Evolutionary conservation across 2,113 vertebrate species (phyloP), one percentile per base, ranked within the genome.

Genomic region (Bambusicola thoracicus): DNA sequence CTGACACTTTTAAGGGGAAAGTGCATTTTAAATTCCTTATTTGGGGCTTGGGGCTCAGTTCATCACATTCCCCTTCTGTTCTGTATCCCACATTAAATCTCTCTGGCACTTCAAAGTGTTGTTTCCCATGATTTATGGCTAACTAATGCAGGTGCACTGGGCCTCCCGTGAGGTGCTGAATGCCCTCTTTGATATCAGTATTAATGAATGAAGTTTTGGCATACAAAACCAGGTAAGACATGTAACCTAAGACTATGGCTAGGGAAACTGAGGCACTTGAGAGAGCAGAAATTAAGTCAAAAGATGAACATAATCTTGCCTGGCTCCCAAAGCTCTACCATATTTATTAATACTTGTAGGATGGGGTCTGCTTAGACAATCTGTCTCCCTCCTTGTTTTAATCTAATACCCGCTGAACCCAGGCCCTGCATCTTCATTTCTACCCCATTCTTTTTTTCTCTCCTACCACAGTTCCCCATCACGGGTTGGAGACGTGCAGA

Each of bases 1-100:
- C 76, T 97, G 97, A 97, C 96, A 94, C 90, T 93, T 96, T 97
- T 95, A 96, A 95, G 97, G 96, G 84, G 92, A 96, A 96, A 94
- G 91, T 86, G 53, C 94, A 92, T 97, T 96, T 96, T 93, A 94
- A 89, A 67, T 81, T 76, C 90, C 94, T 96, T 96, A 95, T 96
- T 95, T 91, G 96, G 95, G 91, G 73, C 90, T 94, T 90, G 85
- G 92, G 90, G 85, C 92, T 96, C 96, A 93, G 94, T 96, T 96
- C 90, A 94, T 95, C 90, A 90, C 88, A 88, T 84, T 92, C 90
- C 75, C 89, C 84, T 93, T 96, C 92, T 93, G 88, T 96, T 96
- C 93, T 92, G 92, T 94, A 87, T 96, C 91, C 96, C 91, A 95
- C 74, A 91, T 95, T 95, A 95, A 95, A 93, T 86, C 89, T 92